Conservation (phyloP, 2,888 invertebrate species). For the Pemphredon lugubris region DNA sequence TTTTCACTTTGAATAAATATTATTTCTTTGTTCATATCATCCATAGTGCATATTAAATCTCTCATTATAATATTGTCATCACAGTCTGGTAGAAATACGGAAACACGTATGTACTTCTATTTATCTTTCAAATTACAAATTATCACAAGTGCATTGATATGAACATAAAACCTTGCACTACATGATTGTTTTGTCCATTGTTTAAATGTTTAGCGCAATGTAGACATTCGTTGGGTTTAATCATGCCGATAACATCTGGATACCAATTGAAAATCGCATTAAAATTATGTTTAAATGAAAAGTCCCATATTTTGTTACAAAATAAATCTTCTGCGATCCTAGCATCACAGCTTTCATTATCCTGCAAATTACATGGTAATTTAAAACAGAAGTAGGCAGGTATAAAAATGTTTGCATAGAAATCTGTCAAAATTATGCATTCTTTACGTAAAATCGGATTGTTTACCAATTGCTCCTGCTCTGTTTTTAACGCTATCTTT, state of each 20-base stretch:
- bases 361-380: conserved; percentile 54
- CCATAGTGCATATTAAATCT: conserved; percentile 46
- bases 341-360: conserved; percentile 58
- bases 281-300: conserved; percentile 61
- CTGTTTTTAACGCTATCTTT: conserved; percentile 46
- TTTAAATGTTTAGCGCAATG: neutral
- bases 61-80: conserved; percentile 1
- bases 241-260: conserved; percentile 12
- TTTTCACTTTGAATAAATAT: conserved; percentile 12
- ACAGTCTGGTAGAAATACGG: neutral
- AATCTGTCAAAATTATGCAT: no score
- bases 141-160: no score
- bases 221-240: conserved; percentile 30
- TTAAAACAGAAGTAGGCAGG: no score
- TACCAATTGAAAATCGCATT: conserved; percentile 25
- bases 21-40: conserved; percentile 38
- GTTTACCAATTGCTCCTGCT: conserved; percentile 61
- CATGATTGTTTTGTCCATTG: neutral
- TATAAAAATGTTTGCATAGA: no score
- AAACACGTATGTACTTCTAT: no score
- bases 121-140: no score
- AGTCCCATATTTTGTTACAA: conserved; percentile 65
- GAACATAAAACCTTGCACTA: neutral
- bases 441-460: no score
- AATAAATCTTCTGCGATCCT: conserved; percentile 55